These are phyloP conservation scores for Lordiphosa fenestrarum DNA, from an alignment of 2,888 invertebrate species.

Conservation along the genomic window DNA sequence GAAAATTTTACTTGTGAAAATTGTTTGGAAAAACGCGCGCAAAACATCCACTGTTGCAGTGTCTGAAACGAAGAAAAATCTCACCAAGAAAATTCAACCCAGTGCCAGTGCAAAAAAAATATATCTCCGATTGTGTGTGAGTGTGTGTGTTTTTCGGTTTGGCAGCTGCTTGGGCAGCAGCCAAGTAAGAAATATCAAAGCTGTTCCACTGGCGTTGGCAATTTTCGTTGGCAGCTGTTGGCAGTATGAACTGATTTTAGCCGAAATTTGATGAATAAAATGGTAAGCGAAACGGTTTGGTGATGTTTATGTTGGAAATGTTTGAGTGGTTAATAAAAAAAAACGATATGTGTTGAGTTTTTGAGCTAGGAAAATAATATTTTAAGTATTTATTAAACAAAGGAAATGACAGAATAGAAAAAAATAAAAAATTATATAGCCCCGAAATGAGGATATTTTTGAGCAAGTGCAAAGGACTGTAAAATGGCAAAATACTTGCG, in stretches of 20 bases:
- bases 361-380: too few relatives aligned
- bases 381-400: too few relatives aligned
- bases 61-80: constrained; percentile 45
- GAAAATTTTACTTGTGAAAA: too few relatives aligned
- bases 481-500: too few relatives aligned
- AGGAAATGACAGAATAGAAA: too few relatives aligned
- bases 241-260: constrained; percentile 74
- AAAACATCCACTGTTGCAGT: constrained; percentile 42
- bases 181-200: constrained; percentile 43
- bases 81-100: constrained; percentile 30
- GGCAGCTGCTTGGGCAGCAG: constrained; percentile 52
- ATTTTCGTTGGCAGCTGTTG: constrained; percentile 70
- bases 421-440: too few relatives aligned
- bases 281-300: constrained; percentile 58
- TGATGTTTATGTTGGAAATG: constrained; percentile 22
- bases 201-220: constrained; percentile 50
- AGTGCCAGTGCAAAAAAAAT: constrained; percentile 25
- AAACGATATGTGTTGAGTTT: constrained; percentile 1
- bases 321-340: constrained; percentile 26
- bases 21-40: constrained; percentile 31
- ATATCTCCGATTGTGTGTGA: constrained; percentile 27
- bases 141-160: constrained; percentile 39
- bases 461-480: too few relatives aligned
- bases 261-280: constrained; percentile 62
- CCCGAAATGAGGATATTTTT: too few relatives aligned